Percentiles rank a stretch among this genome's conserved stretches.
Conservation (phyloP, 1,140 invertebrate genomes). For the Drosophila sulfurigaster region DNA sequence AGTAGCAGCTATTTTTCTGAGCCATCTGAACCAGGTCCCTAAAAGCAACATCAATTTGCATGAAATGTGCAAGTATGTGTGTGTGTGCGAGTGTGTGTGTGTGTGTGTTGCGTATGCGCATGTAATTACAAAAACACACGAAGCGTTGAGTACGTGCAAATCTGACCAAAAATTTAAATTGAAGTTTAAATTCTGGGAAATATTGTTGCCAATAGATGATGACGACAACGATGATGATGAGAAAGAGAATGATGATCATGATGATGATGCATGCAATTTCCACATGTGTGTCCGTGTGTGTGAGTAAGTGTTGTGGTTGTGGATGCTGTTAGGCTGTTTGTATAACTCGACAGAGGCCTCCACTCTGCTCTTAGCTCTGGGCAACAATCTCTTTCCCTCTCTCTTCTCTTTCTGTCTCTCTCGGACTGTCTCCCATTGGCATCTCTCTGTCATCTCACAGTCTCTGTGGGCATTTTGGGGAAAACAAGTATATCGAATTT, state of each 20-base stretch:
- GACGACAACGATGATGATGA: slow-evolving; percentile 58
- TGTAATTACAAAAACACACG: slow-evolving; percentile 80
- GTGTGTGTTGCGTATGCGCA: slow-evolving; percentile 54
- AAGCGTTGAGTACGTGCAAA: slow-evolving; percentile 79
- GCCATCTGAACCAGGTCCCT: slow-evolving; percentile 39
- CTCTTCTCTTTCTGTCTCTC: not conserved
- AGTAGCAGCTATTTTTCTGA: slow-evolving; percentile 53
- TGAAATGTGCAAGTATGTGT: slow-evolving; percentile 53
- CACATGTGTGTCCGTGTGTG: slow-evolving; percentile 21
- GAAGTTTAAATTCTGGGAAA: slow-evolving; percentile 80
- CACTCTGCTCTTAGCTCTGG: slow-evolving; percentile 23
- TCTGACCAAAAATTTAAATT: slow-evolving; percentile 84
- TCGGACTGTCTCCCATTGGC: not conserved
- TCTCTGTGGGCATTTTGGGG: slow-evolving; percentile 65
- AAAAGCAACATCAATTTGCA: slow-evolving; percentile 83
- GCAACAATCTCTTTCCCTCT: slow-evolving; percentile 18
- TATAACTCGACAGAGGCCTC: slow-evolving; percentile 41
- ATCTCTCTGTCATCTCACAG: slow-evolving; percentile 16
- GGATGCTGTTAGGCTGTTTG: slow-evolving; percentile 46
- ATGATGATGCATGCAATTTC: slow-evolving; percentile 67
- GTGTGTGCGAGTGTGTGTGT: slow-evolving; percentile 27
- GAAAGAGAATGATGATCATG: slow-evolving; percentile 50
- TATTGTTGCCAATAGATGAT: slow-evolving; percentile 59
- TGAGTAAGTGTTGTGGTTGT: slow-evolving; percentile 26
- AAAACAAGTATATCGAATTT: slow-evolving; percentile 84